Percentiles rank a stretch among this genome's conserved stretches.
Conservation (phyloP, 2,797 vertebrate genomes). For the Takifugu ocellatus region DNA sequence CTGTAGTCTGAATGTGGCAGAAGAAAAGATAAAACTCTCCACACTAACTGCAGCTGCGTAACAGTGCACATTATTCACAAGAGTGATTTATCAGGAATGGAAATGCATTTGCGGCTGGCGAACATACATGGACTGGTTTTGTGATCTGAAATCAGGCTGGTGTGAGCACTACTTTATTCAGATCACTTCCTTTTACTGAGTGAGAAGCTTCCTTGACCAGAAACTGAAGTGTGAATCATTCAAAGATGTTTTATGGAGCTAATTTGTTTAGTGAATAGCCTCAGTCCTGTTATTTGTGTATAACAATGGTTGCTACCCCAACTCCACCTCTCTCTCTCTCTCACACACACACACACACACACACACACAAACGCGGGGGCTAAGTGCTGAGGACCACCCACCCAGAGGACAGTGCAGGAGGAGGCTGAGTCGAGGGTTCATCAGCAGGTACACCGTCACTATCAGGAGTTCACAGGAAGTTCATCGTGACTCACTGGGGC, state of each 20-base stretch:
- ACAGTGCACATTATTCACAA: too few relatives aligned
- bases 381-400: conserved; percentile 63
- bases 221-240: conserved; percentile 21
- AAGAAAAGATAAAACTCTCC: too few relatives aligned
- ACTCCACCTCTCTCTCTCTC: conserved; percentile 12
- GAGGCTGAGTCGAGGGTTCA: conserved; percentile 17
- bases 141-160: background rate
- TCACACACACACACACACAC: background rate
- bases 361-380: conserved; percentile 1
- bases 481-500: conserved; percentile 36
- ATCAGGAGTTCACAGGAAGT: conserved; percentile 63
- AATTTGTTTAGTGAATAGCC: conserved; percentile 62
- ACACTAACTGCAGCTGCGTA: too few relatives aligned
- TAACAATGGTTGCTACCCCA: conserved; percentile 32
- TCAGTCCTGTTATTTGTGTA: conserved; percentile 45
- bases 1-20: too few relatives aligned
- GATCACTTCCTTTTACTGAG: background rate
- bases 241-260: conserved; percentile 45
- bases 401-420: conserved; percentile 27
- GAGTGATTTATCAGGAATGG: too few relatives aligned
- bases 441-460: conserved; percentile 52
- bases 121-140: too few relatives aligned
- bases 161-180: background rate
- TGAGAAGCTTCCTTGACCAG: background rate
- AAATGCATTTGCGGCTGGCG: too few relatives aligned